A percentile compares a stretch with the other conserved stretches of the same genome.
Conservation (phyloP, 1,140 invertebrate genomes). For the Lasaia peninsularis region DNA sequence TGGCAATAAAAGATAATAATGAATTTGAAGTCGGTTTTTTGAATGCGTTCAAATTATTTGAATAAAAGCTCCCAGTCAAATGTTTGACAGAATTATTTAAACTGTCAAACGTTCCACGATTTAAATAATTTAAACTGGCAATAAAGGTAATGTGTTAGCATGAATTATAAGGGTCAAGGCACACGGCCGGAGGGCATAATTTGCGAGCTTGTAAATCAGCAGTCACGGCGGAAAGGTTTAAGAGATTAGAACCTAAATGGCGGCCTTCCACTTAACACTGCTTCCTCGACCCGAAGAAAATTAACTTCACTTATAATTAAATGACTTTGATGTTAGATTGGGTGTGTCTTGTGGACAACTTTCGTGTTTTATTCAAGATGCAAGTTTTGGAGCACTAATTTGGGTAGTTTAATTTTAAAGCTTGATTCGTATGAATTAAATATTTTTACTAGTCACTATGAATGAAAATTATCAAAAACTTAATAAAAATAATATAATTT, state of each 20-base stretch:
- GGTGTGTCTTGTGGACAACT: background rate
- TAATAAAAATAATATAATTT: too few relatives aligned
- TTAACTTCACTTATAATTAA: slow-evolving; percentile 5
- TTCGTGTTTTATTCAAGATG: background rate
- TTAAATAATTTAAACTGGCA: slow-evolving; percentile 22
- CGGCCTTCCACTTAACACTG: slow-evolving; percentile 20
- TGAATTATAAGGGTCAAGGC: slow-evolving; percentile 21
- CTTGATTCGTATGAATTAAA: too few relatives aligned
- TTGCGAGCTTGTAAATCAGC: slow-evolving; percentile 26
- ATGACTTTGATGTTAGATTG: background rate
- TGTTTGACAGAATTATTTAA: too few relatives aligned
- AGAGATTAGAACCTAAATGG: slow-evolving; percentile 14
- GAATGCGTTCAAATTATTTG: too few relatives aligned
- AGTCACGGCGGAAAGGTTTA: slow-evolving; percentile 22
- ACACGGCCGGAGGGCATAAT: slow-evolving; percentile 23
- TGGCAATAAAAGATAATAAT: slow-evolving; percentile 27
- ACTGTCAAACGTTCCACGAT: background rate
- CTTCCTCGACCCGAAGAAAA: slow-evolving; percentile 9
- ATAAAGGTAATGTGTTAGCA: slow-evolving; percentile 26
- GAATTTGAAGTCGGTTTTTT: too few relatives aligned
- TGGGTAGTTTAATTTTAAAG: too few relatives aligned
- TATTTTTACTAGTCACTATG: too few relatives aligned
- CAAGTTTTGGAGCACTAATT: background rate
- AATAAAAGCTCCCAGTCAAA: too few relatives aligned
- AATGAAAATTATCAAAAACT: too few relatives aligned